Percentiles rank a stretch among this genome's conserved stretches.
phyloP scores from a whole-genome alignment of 2,888 invertebrate species.

The Quadroppia sp. region DNA sequence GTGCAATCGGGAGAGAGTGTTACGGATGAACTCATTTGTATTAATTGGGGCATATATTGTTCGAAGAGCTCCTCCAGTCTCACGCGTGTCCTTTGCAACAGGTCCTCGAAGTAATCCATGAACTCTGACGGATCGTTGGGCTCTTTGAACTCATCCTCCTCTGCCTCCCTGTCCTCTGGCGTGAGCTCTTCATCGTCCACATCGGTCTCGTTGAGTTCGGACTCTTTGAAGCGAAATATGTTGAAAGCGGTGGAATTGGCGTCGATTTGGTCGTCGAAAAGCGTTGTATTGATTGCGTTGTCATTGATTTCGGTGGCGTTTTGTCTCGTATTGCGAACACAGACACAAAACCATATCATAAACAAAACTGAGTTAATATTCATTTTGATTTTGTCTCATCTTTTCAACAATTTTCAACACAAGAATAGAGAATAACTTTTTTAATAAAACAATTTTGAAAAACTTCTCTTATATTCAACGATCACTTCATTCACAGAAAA shows the following conservation, averaged over 20 bases:
- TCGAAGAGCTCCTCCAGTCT: constrained; percentile 38
- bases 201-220: neutral
- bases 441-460: too few species aligned
- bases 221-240: neutral
- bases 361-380: neutral
- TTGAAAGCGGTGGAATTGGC: neutral
- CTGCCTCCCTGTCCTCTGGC: neutral
- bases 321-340: neutral
- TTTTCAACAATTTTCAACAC: too few species aligned
- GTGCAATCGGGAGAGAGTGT: constrained; percentile 33
- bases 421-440: too few species aligned
- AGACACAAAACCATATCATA: constrained; percentile 2
- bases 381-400: neutral
- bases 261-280: neutral
- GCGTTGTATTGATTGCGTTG: neutral
- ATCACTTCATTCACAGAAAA: too few species aligned
- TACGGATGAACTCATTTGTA: constrained; percentile 36
- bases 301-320: neutral
- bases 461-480: too few species aligned
- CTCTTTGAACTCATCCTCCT: constrained; percentile 26
- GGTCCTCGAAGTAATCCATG: constrained; percentile 40
- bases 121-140: constrained; percentile 38
- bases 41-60: constrained; percentile 37
- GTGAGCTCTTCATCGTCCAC: neutral
- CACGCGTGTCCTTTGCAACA: constrained; percentile 9